Evolutionary conservation across 2,113 vertebrate genomes (phyloP).

Genomic region (Rhea pennata): DNA sequence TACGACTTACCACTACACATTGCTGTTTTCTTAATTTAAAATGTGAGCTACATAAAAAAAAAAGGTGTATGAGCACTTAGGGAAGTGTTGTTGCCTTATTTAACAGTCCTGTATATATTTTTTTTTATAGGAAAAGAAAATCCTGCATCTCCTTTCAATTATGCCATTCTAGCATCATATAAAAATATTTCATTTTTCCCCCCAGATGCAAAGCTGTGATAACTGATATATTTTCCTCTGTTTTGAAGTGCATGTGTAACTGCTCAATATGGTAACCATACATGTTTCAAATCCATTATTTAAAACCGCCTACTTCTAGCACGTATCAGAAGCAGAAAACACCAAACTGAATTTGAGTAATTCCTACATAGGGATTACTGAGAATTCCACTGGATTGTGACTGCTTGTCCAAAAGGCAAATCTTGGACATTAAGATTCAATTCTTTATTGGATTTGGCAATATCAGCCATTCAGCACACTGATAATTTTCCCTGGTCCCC

Average conservation of each 20-base stretch:
- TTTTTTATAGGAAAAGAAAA: background rate
- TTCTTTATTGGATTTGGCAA: background rate
- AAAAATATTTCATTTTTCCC: conserved; percentile 19
- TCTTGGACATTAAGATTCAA: background rate
- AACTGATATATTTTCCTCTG: background rate
- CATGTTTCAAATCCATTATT: background rate
- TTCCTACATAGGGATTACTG: conserved; percentile 12
- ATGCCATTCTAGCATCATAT: background rate
- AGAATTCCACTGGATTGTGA: background rate
- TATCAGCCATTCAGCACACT: background rate
- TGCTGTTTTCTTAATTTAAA: conserved; percentile 16
- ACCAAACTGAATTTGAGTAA: conserved; percentile 43
- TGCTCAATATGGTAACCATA: background rate
- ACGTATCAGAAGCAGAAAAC: background rate
- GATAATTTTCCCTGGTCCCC: conserved; percentile 18
- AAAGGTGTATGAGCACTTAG: background rate
- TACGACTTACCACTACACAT: background rate
- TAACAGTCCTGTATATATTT: background rate
- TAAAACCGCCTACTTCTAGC: background rate
- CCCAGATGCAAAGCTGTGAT: background rate
- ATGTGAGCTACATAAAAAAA: background rate
- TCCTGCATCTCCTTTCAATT: background rate
- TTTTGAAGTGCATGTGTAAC: background rate
- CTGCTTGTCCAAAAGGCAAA: background rate
- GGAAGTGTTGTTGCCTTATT: background rate